These are phyloP conservation scores for Macrocentrus cingulum DNA, from an alignment of 1,140 invertebrate species.

Conservation along the genomic window DNA sequence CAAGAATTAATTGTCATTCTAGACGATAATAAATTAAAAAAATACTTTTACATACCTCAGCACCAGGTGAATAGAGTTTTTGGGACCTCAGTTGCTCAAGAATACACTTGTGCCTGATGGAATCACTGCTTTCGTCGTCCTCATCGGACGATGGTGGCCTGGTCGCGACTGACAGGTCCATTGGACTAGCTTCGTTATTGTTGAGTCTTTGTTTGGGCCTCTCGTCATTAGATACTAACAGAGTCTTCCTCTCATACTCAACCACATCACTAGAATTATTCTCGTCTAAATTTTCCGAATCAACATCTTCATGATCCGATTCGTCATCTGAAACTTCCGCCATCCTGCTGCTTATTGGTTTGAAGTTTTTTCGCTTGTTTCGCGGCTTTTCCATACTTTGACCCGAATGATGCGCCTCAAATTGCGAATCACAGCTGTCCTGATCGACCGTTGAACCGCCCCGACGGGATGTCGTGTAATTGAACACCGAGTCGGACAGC, in stretches of 20 bases:
- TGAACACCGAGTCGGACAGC: constrained; percentile 59
- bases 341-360: constrained; percentile 62
- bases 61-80: constrained; percentile 51
- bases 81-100: constrained; percentile 52
- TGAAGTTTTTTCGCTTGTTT: constrained; percentile 64
- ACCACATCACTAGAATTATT: constrained; percentile 45
- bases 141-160: constrained; percentile 51
- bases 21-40: not conserved
- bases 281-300: constrained; percentile 41
- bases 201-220: constrained; percentile 51
- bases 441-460: constrained; percentile 47
- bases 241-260: constrained; percentile 51
- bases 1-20: not conserved
- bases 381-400: constrained; percentile 55
- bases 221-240: constrained; percentile 41
- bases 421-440: constrained; percentile 53
- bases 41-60: constrained; percentile 42
- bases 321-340: constrained; percentile 58
- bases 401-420: constrained; percentile 47
- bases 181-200: constrained; percentile 56
- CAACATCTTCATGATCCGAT: constrained; percentile 45
- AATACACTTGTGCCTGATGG: constrained; percentile 54
- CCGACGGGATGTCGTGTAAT: constrained; percentile 54
- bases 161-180: constrained; percentile 54
- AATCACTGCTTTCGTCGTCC: constrained; percentile 53